These are phyloP conservation scores for Cyprinodon brontotheroides DNA, from an alignment of 2,113 vertebrate genomes.

Conservation along the genomic window DNA sequence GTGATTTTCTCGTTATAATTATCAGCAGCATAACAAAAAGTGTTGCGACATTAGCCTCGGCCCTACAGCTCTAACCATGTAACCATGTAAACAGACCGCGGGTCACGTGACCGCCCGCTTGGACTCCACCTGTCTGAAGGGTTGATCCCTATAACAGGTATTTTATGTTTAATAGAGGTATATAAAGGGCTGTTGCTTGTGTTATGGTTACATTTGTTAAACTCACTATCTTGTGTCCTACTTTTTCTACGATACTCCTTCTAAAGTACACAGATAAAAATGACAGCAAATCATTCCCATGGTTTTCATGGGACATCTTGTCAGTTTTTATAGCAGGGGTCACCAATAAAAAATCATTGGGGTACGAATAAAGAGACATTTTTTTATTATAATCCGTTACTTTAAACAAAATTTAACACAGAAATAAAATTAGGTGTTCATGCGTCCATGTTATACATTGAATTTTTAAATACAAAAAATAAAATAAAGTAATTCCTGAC, in stretches of 20 bases:
- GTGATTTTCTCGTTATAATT: background rate
- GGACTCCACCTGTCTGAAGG: slow-evolving; percentile 13
- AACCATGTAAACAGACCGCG: slow-evolving; percentile 76
- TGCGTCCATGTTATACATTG: too few species aligned
- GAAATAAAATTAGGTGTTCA: too few species aligned
- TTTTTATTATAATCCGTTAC: too few species aligned
- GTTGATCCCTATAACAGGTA: too few species aligned
- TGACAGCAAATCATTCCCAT: background rate
- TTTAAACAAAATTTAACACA: too few species aligned
- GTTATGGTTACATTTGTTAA: background rate
- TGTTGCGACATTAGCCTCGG: slow-evolving; percentile 46
- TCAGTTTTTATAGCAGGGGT: background rate
- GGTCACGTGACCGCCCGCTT: slow-evolving; percentile 76
- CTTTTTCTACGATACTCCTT: background rate
- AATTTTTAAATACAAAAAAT: too few species aligned
- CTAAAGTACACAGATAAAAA: background rate
- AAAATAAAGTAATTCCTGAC: too few species aligned
- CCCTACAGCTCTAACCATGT: slow-evolving; percentile 13
- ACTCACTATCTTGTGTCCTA: too few species aligned
- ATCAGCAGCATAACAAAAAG: slow-evolving; percentile 4
- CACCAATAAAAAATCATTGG: too few species aligned
- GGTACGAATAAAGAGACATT: too few species aligned
- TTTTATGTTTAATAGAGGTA: too few species aligned
- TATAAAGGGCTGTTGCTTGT: background rate
- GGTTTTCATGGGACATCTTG: background rate